Conservation (phyloP, 2,113 vertebrate genomes). For the Cromileptes altivelis region DNA sequence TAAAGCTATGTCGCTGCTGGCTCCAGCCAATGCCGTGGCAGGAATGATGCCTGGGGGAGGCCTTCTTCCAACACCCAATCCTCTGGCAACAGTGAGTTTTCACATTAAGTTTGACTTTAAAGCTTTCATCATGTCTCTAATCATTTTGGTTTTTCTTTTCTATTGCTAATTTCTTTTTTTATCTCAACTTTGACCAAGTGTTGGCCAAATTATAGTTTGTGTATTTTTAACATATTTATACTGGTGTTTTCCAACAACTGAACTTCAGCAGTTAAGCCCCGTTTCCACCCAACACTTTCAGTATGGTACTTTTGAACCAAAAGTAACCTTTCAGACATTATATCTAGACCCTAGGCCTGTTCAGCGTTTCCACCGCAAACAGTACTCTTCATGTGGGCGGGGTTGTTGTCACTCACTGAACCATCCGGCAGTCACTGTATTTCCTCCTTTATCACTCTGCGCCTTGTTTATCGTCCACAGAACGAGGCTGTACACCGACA, state of each 20-base stretch:
- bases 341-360: no score
- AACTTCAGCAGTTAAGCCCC: not conserved
- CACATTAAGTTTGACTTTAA: not conserved
- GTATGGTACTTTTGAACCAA: no score
- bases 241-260: not conserved
- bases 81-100: conserved; percentile 89
- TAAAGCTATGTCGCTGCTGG: conserved; percentile 99
- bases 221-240: not conserved
- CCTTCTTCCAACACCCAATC: conserved; percentile 97
- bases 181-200: not conserved
- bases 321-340: no score
- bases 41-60: conserved; percentile 99
- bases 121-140: no score
- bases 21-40: conserved; percentile 99
- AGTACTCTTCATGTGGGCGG: no score
- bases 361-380: no score
- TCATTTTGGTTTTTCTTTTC: not conserved
- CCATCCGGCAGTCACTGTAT: no score
- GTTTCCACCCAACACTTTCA: no score
- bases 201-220: not conserved
- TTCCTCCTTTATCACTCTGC: no score
- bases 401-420: no score
- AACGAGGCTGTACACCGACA: no score
- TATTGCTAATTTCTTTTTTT: not conserved
- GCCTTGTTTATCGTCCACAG: no score